These are phyloP conservation scores for Drosophila tripunctata DNA, from an alignment of 2,888 invertebrate genomes.

Conservation along the genomic window DNA sequence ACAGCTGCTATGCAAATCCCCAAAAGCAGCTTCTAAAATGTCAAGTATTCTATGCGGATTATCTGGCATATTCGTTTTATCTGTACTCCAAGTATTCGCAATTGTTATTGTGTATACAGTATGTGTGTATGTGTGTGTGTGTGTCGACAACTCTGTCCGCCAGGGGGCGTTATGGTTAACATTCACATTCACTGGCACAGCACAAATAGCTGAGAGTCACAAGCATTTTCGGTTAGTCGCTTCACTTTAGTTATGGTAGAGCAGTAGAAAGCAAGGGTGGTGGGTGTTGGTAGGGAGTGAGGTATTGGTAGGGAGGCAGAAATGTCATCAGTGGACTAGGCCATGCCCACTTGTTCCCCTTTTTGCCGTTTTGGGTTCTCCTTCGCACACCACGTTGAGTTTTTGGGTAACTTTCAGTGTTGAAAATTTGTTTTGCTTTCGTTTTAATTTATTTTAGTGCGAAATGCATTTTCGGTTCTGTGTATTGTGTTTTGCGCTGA, in stretches of 20 bases:
- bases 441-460: conserved; percentile 72
- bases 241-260: conserved; percentile 34
- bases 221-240: conserved; percentile 46
- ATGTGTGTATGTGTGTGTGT: conserved; percentile 17
- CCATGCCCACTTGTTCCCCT: conserved; percentile 1
- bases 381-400: conserved; percentile 57
- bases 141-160: conserved; percentile 40
- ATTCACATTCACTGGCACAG: conserved; percentile 38
- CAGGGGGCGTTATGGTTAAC: conserved; percentile 49
- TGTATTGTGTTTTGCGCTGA: conserved; percentile 39
- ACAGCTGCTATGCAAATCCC: conserved; percentile 16
- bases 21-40: conserved; percentile 8
- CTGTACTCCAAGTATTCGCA: conserved; percentile 8
- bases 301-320: background rate
- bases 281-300: background rate
- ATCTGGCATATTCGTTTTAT: conserved; percentile 25
- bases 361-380: conserved; percentile 7
- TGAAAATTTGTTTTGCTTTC: conserved; percentile 70
- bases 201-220: conserved; percentile 31
- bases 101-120: background rate
- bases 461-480: conserved; percentile 61
- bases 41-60: conserved; percentile 37
- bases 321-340: conserved; percentile 38
- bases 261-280: background rate
- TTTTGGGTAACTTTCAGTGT: conserved; percentile 56